Evolutionary conservation across 1,140 invertebrate genomes (phyloP).

Genomic region (Neodiprion pinetum): DNA sequence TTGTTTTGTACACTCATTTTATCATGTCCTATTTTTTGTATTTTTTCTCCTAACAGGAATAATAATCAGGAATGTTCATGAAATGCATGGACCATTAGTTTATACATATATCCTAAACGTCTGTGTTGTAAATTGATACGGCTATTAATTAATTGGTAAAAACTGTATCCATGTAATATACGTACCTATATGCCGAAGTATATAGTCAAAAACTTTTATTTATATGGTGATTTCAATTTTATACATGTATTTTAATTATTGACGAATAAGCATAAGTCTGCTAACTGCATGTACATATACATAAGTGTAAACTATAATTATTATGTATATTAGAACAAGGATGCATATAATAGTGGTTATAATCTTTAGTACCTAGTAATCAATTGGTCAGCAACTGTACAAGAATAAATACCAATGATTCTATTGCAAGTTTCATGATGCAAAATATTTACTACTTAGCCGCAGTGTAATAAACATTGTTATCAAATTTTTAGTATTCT

Average conservation of each 20-base stretch:
- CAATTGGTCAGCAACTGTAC: neutral
- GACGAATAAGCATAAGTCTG: neutral
- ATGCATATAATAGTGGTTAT: too few relatives aligned
- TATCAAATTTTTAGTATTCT: neutral
- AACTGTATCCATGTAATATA: neutral
- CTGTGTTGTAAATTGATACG: neutral
- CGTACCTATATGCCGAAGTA: neutral
- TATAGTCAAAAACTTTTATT: neutral
- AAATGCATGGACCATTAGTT: neutral
- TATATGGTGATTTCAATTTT: neutral
- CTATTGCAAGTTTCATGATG: neutral
- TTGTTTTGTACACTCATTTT: neutral
- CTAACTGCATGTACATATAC: neutral
- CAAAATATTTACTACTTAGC: neutral
- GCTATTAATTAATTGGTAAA: neutral
- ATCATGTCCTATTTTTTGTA: neutral
- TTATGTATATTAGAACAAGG: too few relatives aligned
- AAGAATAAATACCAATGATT: neutral
- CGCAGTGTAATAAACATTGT: neutral
- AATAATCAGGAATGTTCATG: neutral
- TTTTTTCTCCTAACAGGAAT: neutral
- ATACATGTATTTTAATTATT: neutral
- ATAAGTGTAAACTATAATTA: neutral
- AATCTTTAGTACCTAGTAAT: too few relatives aligned
- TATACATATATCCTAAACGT: neutral